phyloP scores from a whole-genome alignment of 1,140 invertebrate genomes.

The Manduca sexta region DNA sequence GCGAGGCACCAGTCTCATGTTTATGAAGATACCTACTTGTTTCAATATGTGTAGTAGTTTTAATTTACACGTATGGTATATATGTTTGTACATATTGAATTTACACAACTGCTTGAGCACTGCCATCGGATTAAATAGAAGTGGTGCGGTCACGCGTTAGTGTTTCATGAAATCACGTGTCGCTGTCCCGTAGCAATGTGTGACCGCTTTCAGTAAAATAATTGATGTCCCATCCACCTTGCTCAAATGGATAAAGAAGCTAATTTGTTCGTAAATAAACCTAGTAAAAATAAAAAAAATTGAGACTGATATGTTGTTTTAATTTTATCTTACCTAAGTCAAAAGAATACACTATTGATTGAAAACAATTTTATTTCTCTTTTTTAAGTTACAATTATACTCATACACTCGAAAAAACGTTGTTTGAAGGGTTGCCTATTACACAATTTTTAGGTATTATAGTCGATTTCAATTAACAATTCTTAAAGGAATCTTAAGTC shows the following conservation, averaged over 20 bases:
- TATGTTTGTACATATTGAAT: conserved; percentile 8
- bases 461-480: too few species aligned
- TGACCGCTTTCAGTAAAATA: neutral
- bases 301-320: conserved; percentile 49
- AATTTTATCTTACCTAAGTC: conserved; percentile 9
- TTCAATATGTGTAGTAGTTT: neutral
- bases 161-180: neutral
- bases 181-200: neutral
- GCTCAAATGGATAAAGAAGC: conserved; percentile 36
- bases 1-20: too few species aligned
- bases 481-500: too few species aligned
- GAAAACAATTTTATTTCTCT: too few species aligned
- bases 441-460: too few species aligned
- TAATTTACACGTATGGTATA: neutral
- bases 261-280: conserved; percentile 23
- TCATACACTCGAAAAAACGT: too few species aligned
- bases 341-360: neutral
- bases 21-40: too few species aligned
- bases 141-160: neutral
- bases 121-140: conserved; percentile 23
- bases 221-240: conserved; percentile 28
- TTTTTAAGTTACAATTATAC: too few species aligned
- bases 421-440: too few species aligned
- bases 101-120: conserved; percentile 26
- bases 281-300: conserved; percentile 46